phyloP scores from a whole-genome alignment of 2,888 invertebrate genomes.

The Brachycybe producta region DNA sequence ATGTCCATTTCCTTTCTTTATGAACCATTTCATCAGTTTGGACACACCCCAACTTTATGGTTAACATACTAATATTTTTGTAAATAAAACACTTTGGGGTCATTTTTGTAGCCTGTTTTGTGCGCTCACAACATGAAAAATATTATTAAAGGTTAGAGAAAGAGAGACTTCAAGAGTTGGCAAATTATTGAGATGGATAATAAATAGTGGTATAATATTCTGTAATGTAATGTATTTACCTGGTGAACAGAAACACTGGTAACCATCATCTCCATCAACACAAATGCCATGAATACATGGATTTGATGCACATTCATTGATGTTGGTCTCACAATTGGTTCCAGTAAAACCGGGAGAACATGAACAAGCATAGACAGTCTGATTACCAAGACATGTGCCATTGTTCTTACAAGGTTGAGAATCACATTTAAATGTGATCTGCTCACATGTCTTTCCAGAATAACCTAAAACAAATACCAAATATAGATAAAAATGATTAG shows the following conservation, averaged over 20 bases:
- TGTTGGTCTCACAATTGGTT: constrained; percentile 29
- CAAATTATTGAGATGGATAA: too few relatives aligned
- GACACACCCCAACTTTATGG: too few relatives aligned
- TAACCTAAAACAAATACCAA: constrained; percentile 26
- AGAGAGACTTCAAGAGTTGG: too few relatives aligned
- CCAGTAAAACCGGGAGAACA: constrained; percentile 28
- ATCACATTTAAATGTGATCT: constrained; percentile 26
- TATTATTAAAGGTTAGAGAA: too few relatives aligned
- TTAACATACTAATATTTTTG: too few relatives aligned
- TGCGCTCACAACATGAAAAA: too few relatives aligned
- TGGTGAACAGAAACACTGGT: constrained; percentile 30
- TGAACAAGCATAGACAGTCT: constrained; percentile 26
- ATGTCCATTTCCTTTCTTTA: too few relatives aligned
- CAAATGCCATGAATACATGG: constrained; percentile 32
- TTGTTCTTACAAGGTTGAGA: constrained; percentile 27
- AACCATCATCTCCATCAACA: constrained; percentile 28
- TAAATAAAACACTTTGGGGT: too few relatives aligned
- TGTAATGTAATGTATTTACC: constrained; percentile 24
- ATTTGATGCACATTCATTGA: constrained; percentile 29
- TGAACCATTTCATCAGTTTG: too few relatives aligned
- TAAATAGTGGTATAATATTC: too few relatives aligned
- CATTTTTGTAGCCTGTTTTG: too few relatives aligned
- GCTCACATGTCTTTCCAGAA: constrained; percentile 26
- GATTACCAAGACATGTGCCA: constrained; percentile 27
- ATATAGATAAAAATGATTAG: background rate